Conservation (phyloP, 2,113 vertebrate genomes). For the Siphamia tubifer region DNA sequence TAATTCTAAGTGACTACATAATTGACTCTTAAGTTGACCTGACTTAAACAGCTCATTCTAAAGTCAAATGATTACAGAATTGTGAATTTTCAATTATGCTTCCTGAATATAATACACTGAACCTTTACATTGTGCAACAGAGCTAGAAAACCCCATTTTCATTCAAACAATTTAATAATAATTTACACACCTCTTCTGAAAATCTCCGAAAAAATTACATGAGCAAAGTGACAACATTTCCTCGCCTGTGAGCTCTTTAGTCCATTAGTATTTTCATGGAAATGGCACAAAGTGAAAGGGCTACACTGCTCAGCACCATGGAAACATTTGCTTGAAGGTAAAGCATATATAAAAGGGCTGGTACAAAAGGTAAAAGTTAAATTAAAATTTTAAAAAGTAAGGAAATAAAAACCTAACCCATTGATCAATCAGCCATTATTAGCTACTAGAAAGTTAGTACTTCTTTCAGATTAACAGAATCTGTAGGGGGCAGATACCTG, state of each 20-base stretch:
- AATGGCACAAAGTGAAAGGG: conserved; percentile 56
- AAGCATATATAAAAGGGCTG: conserved; percentile 25
- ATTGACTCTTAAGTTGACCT: too few relatives aligned
- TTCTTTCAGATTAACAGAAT: conserved; percentile 2
- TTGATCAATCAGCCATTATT: not conserved
- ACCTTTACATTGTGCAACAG: conserved; percentile 39
- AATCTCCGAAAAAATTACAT: conserved; percentile 5
- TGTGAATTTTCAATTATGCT: too few relatives aligned
- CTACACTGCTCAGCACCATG: conserved; percentile 25
- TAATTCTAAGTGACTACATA: too few relatives aligned
- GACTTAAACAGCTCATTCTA: too few relatives aligned
- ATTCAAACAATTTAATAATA: not conserved
- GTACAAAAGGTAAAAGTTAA: too few relatives aligned
- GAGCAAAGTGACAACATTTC: not conserved
- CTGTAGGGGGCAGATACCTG: conserved; percentile 72
- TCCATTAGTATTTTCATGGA: conserved; percentile 11
- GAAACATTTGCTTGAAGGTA: conserved; percentile 8
- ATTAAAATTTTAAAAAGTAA: too few relatives aligned
- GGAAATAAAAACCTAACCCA: too few relatives aligned
- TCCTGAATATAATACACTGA: too few relatives aligned
- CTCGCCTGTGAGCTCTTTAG: conserved; percentile 17
- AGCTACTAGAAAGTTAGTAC: not conserved
- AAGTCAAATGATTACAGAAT: too few relatives aligned
- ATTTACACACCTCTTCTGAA: not conserved
- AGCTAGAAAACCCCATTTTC: conserved; percentile 53